Evolutionary conservation across 2,888 invertebrate genomes (phyloP).

Genomic region (Cerastoderma edule): DNA sequence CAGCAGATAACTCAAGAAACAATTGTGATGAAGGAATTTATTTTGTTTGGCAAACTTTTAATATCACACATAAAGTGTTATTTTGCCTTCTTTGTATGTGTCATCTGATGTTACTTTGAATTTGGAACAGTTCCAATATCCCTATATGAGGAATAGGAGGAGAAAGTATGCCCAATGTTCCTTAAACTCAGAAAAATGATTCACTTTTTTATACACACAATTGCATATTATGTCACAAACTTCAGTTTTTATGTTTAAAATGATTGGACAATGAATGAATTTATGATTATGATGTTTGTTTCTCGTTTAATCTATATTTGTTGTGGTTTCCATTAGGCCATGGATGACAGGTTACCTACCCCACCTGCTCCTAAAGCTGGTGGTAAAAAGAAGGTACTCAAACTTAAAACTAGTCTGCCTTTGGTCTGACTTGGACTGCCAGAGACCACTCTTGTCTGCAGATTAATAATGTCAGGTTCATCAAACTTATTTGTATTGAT

Average conservation of each 20-base stretch:
- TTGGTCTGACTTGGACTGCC: constrained; percentile 11
- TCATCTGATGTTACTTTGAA: constrained; percentile 4
- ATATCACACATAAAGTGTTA: background rate
- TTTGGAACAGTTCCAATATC: too few species aligned
- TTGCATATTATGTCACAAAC: too few species aligned
- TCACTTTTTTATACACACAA: too few species aligned
- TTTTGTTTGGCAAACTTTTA: too few species aligned
- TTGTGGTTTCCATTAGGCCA: constrained; percentile 28
- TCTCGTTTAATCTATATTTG: background rate
- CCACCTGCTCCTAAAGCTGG: constrained; percentile 16
- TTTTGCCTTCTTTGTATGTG: background rate
- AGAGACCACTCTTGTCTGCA: constrained; percentile 5
- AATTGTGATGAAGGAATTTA: too few species aligned
- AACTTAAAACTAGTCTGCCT: background rate
- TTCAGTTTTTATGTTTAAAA: too few species aligned
- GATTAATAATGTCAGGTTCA: constrained; percentile 23
- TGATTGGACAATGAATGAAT: too few species aligned
- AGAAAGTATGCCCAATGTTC: too few species aligned
- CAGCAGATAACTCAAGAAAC: too few species aligned
- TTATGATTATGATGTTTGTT: background rate
- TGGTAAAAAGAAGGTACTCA: constrained; percentile 46
- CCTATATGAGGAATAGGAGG: too few species aligned
- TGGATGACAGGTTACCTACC: constrained; percentile 37
- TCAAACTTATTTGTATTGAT: background rate
- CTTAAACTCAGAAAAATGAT: too few species aligned